Evolutionary conservation across 2,888 invertebrate genomes (phyloP).

Genomic region (Lepidochrysops patricia): DNA sequence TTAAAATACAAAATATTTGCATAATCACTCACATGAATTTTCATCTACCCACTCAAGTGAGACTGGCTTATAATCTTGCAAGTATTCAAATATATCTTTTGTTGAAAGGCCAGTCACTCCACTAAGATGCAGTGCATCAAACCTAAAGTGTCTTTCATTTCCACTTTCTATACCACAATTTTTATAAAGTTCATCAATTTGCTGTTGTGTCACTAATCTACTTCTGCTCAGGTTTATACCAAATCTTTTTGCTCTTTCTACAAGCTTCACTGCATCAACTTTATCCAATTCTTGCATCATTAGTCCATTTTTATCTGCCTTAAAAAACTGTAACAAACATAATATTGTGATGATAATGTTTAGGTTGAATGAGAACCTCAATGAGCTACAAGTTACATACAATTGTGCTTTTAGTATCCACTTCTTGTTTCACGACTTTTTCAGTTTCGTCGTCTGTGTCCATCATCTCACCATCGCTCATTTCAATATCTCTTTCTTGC

Average conservation of each 20-base stretch:
- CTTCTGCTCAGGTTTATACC: constrained; percentile 59
- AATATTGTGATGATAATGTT: background rate
- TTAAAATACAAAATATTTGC: background rate
- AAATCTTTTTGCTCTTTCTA: constrained; percentile 62
- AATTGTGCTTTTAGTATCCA: constrained; percentile 33
- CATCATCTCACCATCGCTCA: constrained; percentile 61
- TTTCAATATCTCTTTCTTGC: constrained; percentile 65
- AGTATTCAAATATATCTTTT: constrained; percentile 85
- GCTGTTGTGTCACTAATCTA: constrained; percentile 55
- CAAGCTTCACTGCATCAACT: constrained; percentile 57
- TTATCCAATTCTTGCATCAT: constrained; percentile 50
- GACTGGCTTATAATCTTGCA: constrained; percentile 83
- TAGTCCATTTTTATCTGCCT: constrained; percentile 48
- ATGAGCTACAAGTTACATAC: background rate
- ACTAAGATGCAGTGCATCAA: constrained; percentile 83
- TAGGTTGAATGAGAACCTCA: background rate
- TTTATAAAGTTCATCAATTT: constrained; percentile 62
- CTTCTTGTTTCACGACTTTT: constrained; percentile 25
- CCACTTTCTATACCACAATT: constrained; percentile 65
- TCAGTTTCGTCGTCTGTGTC: constrained; percentile 39
- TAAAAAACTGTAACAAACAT: constrained; percentile 41
- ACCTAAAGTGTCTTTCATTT: constrained; percentile 77
- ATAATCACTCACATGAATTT: constrained; percentile 77
- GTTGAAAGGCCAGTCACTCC: constrained; percentile 85
- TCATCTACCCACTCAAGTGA: constrained; percentile 89